Evolutionary conservation across 2,113 vertebrate genomes (phyloP), one percentile per base, ranked within the genome.

Genomic region (Dissostichus mawsoni): DNA sequence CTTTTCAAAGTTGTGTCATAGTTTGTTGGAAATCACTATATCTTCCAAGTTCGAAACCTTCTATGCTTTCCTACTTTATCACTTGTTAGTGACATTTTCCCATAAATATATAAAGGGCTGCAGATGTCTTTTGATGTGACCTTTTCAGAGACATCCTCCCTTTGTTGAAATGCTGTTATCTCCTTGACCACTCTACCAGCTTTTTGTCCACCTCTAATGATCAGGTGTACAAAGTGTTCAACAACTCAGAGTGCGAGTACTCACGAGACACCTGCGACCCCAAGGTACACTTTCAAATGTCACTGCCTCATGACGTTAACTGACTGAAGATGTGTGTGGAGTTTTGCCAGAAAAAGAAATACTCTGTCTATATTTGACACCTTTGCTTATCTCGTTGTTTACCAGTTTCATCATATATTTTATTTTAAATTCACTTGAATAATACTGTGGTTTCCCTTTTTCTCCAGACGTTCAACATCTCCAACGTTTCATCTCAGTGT

Each of bases 131-230:
- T 25, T 29, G 47, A 44, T 10, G 18, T n/a, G 13, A 29, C 36
- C 13, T 50, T 74, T 76, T 57, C 10, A 74, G 29, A 50, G 18
- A 61, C 18, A 2, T 57, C 29, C 17, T 44, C 45, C 3, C 18
- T 45, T 47, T 48, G 52, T 78, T 51, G 67, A 11, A 13, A 41
- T 41, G 36, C 36, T 41, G 5, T 56, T 1, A 51, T 51, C 17
- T 63, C 94, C 96, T 96, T 96, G 94, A 91, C 87, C 0, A 0
- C 4, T 0, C 0, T 29, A 44, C 0, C 92, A 99, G 98, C 5
- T 99, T 98, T 94, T 93, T 99, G 66, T 97, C 98, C 55, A 99
- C 98, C 1, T 99, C 98, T 12, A 97, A 96, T 0, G 94, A 96
- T 78, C 95, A 98, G 0, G 44, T 99, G 17, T 98, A 98, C 80